A percentile compares a stretch with the other conserved stretches of the same genome.
phyloP scores from a whole-genome alignment of 2,888 invertebrate species.

The Willowsia nigromaculata region DNA sequence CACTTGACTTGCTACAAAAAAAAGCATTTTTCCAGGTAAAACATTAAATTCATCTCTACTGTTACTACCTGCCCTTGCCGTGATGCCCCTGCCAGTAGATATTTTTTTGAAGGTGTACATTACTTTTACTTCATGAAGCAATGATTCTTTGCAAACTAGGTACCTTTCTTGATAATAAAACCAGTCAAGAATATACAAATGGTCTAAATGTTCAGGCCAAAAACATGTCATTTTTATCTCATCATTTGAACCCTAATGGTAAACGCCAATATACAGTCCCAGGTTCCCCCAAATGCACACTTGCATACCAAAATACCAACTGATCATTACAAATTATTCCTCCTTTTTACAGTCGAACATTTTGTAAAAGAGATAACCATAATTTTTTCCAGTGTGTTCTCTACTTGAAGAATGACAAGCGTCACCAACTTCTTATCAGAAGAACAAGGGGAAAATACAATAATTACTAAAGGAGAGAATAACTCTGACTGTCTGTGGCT shows the following conservation, averaged over 20 bases:
- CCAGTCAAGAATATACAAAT: background rate
- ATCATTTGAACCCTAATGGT: background rate
- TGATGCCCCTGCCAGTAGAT: background rate
- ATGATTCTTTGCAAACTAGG: background rate
- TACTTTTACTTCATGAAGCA: background rate
- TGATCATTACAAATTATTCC: slow-evolving; percentile 41
- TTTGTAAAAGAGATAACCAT: slow-evolving; percentile 11
- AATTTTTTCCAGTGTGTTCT: background rate
- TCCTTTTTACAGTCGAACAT: background rate
- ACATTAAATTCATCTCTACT: slow-evolving; percentile 33
- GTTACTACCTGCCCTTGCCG: background rate
- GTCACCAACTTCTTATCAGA: background rate
- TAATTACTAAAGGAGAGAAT: background rate
- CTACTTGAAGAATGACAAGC: background rate
- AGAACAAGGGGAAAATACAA: background rate
- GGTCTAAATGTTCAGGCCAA: background rate
- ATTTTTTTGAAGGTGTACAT: background rate
- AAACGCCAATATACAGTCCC: background rate
- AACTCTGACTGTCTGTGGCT: background rate
- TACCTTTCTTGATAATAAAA: background rate
- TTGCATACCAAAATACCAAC: background rate
- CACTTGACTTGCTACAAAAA: background rate
- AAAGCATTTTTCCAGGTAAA: slow-evolving; percentile 43
- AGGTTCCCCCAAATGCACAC: background rate
- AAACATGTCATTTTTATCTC: background rate